Conservation (phyloP, 2,797 vertebrate species). For the Cuniculus paca region DNA sequence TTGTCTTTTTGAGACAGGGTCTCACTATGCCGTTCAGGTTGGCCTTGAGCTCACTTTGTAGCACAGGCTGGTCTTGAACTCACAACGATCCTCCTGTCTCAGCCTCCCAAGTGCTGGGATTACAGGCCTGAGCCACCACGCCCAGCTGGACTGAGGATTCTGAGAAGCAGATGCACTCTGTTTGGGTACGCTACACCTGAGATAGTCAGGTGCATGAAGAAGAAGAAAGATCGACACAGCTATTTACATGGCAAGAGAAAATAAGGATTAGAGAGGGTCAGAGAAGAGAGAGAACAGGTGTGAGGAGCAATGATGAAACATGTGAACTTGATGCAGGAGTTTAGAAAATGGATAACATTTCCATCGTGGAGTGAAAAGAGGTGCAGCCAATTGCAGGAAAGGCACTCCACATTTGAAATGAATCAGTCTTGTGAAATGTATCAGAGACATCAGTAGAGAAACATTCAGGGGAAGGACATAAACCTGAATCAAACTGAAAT, state of each 20-base stretch:
- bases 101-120: too few relatives aligned
- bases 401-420: fast-evolving
- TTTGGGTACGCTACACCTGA: neutral
- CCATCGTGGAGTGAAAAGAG: neutral
- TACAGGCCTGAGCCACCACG: too few relatives aligned
- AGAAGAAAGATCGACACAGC: neutral
- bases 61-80: too few relatives aligned
- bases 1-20: too few relatives aligned
- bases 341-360: neutral
- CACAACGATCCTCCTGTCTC: too few relatives aligned
- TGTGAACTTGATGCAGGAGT: neutral
- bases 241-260: neutral
- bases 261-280: neutral
- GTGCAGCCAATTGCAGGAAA: neutral
- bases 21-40: too few relatives aligned
- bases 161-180: neutral
- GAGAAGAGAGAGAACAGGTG: neutral
- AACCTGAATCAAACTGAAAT: neutral
- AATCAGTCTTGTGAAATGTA: neutral
- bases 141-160: too few relatives aligned
- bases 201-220: neutral
- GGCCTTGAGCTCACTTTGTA: too few relatives aligned
- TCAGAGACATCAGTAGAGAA: neutral
- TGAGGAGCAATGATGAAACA: neutral
- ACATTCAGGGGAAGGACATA: neutral